phyloP scores from a whole-genome alignment of 2,113 vertebrate species.

The Oreochromis aureus region DNA sequence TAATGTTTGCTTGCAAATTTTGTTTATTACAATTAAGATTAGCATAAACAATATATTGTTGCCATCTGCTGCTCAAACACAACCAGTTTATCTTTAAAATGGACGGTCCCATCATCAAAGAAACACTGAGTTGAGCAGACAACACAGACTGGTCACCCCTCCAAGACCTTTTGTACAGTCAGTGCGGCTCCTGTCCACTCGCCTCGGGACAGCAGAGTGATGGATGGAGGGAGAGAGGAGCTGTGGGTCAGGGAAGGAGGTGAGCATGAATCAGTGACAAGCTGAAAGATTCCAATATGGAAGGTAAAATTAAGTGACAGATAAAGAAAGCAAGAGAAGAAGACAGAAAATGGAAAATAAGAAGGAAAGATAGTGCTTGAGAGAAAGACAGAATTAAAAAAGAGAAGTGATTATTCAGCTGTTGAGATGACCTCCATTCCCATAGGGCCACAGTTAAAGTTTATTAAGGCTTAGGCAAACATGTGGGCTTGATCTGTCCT shows the following conservation, averaged over 20 bases:
- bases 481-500: constrained; percentile 10
- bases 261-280: constrained; percentile 40
- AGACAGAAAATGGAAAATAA: neutral
- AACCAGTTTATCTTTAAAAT: constrained; percentile 30
- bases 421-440: neutral
- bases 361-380: neutral
- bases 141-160: constrained; percentile 33
- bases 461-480: neutral
- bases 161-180: constrained; percentile 37
- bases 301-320: constrained; percentile 22
- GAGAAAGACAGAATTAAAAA: neutral
- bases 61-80: neutral
- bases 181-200: constrained; percentile 19
- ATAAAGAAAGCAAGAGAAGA: neutral
- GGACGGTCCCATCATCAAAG: constrained; percentile 12
- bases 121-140: constrained; percentile 14
- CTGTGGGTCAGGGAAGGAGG: constrained; percentile 1
- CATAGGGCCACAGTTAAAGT: neutral
- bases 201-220: constrained; percentile 40
- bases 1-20: neutral
- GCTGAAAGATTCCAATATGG: constrained; percentile 23
- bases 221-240: constrained; percentile 23
- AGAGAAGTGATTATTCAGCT: neutral
- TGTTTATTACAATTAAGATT: neutral
- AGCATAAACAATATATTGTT: neutral